A percentile compares a stretch with the other conserved stretches of the same genome.
Evolutionary conservation across 2,113 vertebrate genomes (phyloP).

Genomic region (Rhinopomastus cyanomelas): DNA sequence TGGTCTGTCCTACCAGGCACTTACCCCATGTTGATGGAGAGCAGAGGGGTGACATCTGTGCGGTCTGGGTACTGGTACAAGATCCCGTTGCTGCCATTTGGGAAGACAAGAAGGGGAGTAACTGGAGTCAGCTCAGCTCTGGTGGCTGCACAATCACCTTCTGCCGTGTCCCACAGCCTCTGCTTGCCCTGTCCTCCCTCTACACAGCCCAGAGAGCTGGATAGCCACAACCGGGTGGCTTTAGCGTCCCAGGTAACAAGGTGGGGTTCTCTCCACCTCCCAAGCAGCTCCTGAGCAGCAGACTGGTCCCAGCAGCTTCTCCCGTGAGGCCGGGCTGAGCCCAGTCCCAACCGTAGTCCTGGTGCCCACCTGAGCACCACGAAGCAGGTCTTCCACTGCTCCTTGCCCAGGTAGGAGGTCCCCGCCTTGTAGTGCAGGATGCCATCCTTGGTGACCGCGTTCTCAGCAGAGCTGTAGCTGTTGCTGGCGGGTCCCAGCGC

Average conservation of each 20-base stretch:
- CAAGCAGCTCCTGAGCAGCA: neutral
- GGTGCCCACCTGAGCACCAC: constrained; percentile 87
- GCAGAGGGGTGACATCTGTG: constrained; percentile 84
- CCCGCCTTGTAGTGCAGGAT: constrained; percentile 85
- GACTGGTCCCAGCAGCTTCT: neutral
- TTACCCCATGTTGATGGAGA: constrained; percentile 96
- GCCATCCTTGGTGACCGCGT: constrained; percentile 85
- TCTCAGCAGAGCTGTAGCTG: constrained; percentile 37
- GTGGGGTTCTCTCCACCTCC: neutral
- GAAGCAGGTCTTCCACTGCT: constrained; percentile 94
- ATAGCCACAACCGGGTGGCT: neutral
- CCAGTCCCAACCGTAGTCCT: neutral
- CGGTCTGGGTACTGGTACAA: constrained; percentile 91
- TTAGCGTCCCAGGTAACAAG: neutral
- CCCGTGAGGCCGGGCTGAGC: neutral
- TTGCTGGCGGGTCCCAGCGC: constrained; percentile 62
- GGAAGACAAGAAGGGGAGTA: neutral
- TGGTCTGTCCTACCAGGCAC: neutral
- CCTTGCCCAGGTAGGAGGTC: constrained; percentile 92
- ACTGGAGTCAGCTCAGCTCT: neutral
- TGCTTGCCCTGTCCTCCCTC: neutral
- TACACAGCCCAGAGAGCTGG: fast-evolving
- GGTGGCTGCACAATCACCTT: neutral
- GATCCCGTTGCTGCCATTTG: constrained; percentile 83
- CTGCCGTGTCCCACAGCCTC: neutral